Evolutionary conservation across 2,888 invertebrate species (phyloP).

Genomic region (Sarcophaga subvicina): DNA sequence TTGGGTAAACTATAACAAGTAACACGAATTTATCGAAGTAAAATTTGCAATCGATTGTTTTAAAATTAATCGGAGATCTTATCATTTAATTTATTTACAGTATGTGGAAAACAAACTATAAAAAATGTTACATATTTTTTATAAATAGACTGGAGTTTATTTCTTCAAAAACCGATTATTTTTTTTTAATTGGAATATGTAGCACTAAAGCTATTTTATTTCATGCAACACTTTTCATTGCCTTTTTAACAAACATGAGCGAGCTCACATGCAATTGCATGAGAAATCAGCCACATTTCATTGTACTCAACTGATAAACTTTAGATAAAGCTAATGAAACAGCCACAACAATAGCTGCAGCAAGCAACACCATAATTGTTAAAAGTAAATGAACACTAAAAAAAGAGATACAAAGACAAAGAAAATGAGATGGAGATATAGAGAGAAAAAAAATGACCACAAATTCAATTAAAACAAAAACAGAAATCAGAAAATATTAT

Average conservation of each 20-base stretch:
- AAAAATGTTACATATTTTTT: too few relatives aligned
- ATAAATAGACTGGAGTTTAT: too few relatives aligned
- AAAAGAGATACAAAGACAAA: not conserved
- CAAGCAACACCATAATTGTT: not conserved
- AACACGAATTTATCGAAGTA: too few relatives aligned
- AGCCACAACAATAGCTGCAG: conserved; percentile 3
- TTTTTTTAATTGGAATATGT: not conserved
- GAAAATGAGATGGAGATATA: not conserved
- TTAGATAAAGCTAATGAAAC: conserved; percentile 13
- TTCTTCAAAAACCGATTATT: not conserved
- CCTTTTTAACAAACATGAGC: conserved; percentile 16
- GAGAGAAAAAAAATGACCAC: conserved; percentile 22
- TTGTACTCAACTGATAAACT: conserved; percentile 39
- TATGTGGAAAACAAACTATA: too few relatives aligned
- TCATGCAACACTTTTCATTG: not conserved
- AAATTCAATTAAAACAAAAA: conserved; percentile 50
- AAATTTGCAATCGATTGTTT: too few relatives aligned
- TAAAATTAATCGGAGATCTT: too few relatives aligned
- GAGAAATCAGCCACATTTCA: conserved; percentile 26
- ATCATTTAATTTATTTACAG: too few relatives aligned
- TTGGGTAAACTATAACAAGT: too few relatives aligned
- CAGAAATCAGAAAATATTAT: conserved; percentile 33
- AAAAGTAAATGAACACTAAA: conserved; percentile 31
- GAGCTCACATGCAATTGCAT: conserved; percentile 42
- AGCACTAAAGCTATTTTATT: not conserved